These are phyloP conservation scores for Amphipoea lucens DNA, from an alignment of 2,888 invertebrate genomes.

Conservation along the genomic window DNA sequence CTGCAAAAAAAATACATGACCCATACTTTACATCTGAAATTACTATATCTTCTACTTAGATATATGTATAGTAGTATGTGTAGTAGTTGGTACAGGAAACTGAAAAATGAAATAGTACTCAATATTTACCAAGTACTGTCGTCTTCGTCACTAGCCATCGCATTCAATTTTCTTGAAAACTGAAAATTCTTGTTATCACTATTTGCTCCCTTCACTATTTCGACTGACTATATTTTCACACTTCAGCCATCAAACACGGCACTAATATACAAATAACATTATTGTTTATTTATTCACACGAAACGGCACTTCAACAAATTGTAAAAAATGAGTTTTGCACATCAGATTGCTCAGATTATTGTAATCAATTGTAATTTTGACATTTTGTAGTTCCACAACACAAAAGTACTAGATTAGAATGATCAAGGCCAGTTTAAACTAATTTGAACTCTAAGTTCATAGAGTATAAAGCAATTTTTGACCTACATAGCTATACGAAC, in stretches of 20 bases:
- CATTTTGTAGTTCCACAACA: slow-evolving; percentile 28
- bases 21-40: not conserved
- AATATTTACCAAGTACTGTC: slow-evolving; percentile 91
- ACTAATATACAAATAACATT: slow-evolving; percentile 1
- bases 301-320: not conserved
- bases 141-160: slow-evolving; percentile 91
- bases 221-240: slow-evolving; percentile 12
- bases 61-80: not conserved
- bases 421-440: not conserved
- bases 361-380: slow-evolving; percentile 43
- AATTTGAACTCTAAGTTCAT: not conserved
- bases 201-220: slow-evolving; percentile 13
- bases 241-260: slow-evolving; percentile 10
- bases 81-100: not conserved
- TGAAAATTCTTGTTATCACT: slow-evolving; percentile 34
- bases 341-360: slow-evolving; percentile 12
- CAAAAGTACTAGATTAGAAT: not conserved
- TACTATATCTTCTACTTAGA: not conserved
- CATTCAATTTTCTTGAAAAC: slow-evolving; percentile 34
- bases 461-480: rapidly evolving
- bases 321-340: slow-evolving; percentile 2
- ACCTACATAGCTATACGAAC: not conserved
- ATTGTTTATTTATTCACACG: not conserved
- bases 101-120: not conserved
- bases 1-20: not conserved